These are phyloP conservation scores for Tupaia chinensis DNA, from an alignment of 2,113 vertebrate genomes.

Conservation along the genomic window DNA sequence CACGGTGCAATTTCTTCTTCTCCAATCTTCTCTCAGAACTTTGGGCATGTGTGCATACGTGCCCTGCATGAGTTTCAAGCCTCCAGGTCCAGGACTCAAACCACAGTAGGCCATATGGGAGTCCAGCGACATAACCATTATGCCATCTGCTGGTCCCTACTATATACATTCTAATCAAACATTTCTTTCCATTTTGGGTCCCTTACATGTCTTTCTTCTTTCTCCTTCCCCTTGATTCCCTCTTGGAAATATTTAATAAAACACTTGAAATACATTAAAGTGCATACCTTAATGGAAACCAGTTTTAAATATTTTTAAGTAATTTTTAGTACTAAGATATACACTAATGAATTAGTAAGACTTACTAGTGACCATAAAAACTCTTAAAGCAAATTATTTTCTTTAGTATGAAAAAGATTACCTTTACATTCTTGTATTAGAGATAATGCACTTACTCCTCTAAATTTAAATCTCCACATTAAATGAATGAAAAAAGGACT, in stretches of 20 bases:
- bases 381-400: neutral
- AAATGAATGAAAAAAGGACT: neutral
- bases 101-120: no score
- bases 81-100: no score
- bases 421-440: neutral
- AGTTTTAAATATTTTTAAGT: neutral
- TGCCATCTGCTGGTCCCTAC: no score
- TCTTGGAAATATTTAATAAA: neutral
- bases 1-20: no score
- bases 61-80: no score
- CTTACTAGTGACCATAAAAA: neutral
- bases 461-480: neutral
- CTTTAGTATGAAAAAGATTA: neutral
- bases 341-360: neutral
- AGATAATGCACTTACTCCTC: neutral
- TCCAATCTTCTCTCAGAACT: no score
- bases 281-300: neutral
- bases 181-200: no score
- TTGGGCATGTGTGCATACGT: no score
- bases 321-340: neutral
- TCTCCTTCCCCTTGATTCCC: no score
- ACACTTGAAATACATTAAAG: neutral
- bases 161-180: no score
- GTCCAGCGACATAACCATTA: no score
- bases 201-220: no score